Conservation (phyloP, 2,113 vertebrate species). For the Sinocyclocheilus anophthalmus region DNA sequence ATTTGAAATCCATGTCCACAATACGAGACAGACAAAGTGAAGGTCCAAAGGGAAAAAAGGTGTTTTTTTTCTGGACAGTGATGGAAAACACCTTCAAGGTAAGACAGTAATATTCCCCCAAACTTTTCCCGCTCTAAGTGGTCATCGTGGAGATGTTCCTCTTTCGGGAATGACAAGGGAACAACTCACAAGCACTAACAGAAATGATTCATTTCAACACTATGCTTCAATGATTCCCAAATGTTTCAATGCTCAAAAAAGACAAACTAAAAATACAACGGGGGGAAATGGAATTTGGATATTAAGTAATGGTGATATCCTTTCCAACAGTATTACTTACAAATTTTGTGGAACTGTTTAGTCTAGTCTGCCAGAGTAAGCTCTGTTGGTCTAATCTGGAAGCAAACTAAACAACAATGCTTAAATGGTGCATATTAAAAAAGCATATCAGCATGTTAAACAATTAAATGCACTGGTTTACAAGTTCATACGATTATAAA, state of each 20-base stretch:
- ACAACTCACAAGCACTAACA: neutral
- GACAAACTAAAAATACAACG: constrained; percentile 3
- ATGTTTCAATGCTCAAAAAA: constrained; percentile 19
- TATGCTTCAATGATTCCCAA: constrained; percentile 11
- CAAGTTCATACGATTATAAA: neutral
- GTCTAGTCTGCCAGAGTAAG: neutral
- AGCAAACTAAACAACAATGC: neutral
- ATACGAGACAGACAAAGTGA: neutral
- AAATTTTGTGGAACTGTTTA: neutral
- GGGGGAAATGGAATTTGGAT: neutral
- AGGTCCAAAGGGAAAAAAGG: neutral
- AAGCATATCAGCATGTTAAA: constrained; percentile 1
- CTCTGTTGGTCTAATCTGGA: constrained; percentile 3
- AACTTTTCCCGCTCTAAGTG: neutral
- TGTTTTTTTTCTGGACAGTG: constrained; percentile 34
- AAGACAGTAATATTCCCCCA: neutral
- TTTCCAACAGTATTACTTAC: constrained; percentile 42
- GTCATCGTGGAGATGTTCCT: neutral
- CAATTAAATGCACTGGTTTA: neutral
- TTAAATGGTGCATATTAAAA: neutral
- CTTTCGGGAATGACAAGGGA: neutral
- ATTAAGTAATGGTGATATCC: constrained; percentile 9
- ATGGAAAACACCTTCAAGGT: constrained; percentile 34
- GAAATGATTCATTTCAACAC: constrained; percentile 35
- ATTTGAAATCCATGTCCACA: constrained; percentile 51